Conservation (phyloP, 2,797 vertebrate species). For the Periparus ater region DNA sequence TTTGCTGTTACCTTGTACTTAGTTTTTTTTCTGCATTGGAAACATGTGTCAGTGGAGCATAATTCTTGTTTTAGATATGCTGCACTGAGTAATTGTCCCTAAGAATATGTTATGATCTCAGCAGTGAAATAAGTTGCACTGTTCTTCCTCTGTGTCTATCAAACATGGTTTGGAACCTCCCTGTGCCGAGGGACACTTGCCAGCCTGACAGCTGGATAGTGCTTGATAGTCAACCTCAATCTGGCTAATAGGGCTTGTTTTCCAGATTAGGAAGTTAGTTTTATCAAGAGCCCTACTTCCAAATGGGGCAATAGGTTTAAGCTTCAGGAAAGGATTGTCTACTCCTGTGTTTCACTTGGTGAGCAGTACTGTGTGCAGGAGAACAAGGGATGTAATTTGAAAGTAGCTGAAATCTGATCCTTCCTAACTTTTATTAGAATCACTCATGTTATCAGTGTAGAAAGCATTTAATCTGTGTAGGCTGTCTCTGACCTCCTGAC, state of each 20-base stretch:
- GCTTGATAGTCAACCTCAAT: background rate
- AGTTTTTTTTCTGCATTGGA: background rate
- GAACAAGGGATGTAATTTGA: background rate
- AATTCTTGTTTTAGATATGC: background rate
- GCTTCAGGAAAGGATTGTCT: background rate
- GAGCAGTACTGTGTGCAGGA: background rate
- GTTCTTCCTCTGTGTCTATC: background rate
- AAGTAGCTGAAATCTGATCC: background rate
- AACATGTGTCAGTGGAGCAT: background rate
- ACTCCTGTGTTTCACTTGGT: background rate
- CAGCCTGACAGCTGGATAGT: background rate
- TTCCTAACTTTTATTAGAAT: background rate
- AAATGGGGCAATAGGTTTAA: background rate
- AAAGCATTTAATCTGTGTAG: background rate
- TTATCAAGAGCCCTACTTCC: background rate
- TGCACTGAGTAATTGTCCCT: background rate
- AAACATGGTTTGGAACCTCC: background rate
- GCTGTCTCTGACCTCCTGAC: background rate
- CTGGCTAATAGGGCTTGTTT: background rate
- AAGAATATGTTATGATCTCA: constrained; percentile 33
- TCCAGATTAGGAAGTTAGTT: background rate
- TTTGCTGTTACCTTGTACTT: background rate
- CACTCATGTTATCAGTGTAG: background rate
- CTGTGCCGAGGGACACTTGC: background rate
- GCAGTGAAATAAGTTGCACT: background rate